Conservation (phyloP, 2,888 invertebrate genomes). For the Euproctis similis region DNA sequence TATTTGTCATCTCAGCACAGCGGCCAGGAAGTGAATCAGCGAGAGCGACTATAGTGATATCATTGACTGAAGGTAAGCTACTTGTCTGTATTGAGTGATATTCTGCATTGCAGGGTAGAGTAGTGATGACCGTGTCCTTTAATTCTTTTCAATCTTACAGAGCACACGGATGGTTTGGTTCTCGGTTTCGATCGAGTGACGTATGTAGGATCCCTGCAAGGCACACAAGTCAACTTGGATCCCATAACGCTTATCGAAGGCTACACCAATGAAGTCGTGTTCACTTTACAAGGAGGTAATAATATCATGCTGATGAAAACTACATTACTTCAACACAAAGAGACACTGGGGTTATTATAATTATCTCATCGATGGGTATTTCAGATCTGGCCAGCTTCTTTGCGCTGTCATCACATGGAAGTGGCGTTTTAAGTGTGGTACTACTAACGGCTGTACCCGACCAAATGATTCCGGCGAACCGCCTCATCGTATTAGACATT, state of each 20-base stretch:
- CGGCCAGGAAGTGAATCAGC: conserved; percentile 9
- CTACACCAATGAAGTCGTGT: conserved; percentile 22
- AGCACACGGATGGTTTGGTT: conserved; percentile 7
- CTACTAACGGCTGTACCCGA: conserved; percentile 19
- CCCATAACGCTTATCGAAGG: conserved; percentile 29
- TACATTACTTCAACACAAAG: background rate
- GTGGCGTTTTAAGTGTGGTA: conserved; percentile 11
- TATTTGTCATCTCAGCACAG: conserved; percentile 19
- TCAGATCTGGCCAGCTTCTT: conserved; percentile 19
- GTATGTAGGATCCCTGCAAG: conserved; percentile 21
- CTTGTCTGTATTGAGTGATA: no score
- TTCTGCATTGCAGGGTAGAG: background rate
- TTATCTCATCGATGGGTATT: background rate
- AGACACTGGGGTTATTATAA: background rate
- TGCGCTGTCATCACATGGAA: conserved; percentile 3
- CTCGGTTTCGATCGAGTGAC: conserved; percentile 21
- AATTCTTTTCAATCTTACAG: conserved; percentile 11
- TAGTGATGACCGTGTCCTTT: background rate
- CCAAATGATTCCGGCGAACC: conserved; percentile 13
- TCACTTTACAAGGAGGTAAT: conserved; percentile 29
- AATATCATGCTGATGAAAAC: background rate
- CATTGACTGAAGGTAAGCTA: conserved; percentile 6
- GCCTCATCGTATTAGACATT: conserved; percentile 18
- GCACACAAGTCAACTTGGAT: conserved; percentile 13
- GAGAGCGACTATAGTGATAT: conserved; percentile 20